Evolutionary conservation across 2,797 vertebrate genomes (phyloP).

Genomic region (Pseudomugil gertrudae): DNA sequence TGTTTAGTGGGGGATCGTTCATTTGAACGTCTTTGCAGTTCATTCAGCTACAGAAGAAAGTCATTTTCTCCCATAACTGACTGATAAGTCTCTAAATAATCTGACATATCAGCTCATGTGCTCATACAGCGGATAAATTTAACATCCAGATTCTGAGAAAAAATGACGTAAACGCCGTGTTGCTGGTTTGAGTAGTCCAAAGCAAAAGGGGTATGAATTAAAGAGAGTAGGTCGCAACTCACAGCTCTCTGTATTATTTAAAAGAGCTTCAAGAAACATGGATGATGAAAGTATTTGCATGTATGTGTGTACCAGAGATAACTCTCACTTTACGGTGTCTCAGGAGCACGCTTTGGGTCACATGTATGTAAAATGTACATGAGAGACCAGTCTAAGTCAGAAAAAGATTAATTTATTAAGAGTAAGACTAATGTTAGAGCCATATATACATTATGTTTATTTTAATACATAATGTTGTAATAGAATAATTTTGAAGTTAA

Average conservation of each 20-base stretch:
- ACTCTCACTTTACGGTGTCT: constrained; percentile 4
- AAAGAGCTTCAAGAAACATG: constrained; percentile 45
- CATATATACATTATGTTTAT: no score
- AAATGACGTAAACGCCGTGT: no score
- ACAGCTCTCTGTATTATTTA: constrained; percentile 63
- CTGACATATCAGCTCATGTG: neutral
- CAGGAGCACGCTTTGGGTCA: neutral
- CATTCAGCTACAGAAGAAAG: no score
- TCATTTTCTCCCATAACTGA: neutral
- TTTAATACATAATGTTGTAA: no score
- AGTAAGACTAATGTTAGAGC: neutral
- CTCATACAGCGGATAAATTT: neutral
- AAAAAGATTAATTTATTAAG: neutral
- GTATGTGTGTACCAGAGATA: constrained; percentile 24
- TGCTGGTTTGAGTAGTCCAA: constrained; percentile 15
- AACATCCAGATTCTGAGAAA: neutral
- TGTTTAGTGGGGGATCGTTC: no score
- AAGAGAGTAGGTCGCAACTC: constrained; percentile 43
- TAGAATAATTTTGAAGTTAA: no score
- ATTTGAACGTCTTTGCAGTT: no score
- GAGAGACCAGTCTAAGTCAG: neutral
- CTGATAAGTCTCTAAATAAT: neutral
- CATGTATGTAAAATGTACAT: neutral
- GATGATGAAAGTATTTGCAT: constrained; percentile 41
- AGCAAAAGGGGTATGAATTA: constrained; percentile 56